A percentile compares a stretch with the other conserved stretches of the same genome.
These are phyloP conservation scores for Polia nebulosa DNA, from an alignment of 2,888 invertebrate genomes.

Conservation along the genomic window DNA sequence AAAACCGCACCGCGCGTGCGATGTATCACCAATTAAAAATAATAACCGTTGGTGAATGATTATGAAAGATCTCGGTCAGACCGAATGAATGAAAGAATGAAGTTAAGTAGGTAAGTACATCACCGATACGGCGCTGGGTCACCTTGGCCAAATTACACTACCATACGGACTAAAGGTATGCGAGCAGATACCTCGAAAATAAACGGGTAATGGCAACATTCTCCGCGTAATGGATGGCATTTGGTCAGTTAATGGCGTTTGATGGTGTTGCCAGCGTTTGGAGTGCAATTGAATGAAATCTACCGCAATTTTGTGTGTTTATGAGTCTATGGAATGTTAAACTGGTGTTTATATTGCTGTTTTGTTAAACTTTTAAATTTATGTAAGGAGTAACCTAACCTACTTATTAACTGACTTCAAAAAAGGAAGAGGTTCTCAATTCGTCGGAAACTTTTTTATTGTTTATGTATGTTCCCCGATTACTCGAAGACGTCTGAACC, in stretches of 20 bases:
- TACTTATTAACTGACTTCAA: too few relatives aligned
- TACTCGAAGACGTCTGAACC: too few relatives aligned
- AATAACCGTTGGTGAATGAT: slow-evolving; percentile 20
- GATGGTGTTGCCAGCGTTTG: slow-evolving; percentile 30
- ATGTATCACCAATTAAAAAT: slow-evolving; percentile 50
- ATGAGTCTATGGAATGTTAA: slow-evolving; percentile 17
- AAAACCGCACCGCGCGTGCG: slow-evolving; percentile 1
- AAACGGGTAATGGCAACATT: slow-evolving; percentile 53
- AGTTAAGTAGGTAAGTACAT: slow-evolving; percentile 49
- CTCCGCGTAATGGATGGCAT: slow-evolving; percentile 48
- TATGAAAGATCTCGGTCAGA: slow-evolving; percentile 46
- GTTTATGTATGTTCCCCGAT: too few relatives aligned
- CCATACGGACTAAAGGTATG: slow-evolving; percentile 18
- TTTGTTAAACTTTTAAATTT: not conserved
- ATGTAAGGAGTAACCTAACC: not conserved
- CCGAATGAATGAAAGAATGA: slow-evolving; percentile 64
- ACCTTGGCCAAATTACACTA: slow-evolving; percentile 77
- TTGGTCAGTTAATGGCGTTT: slow-evolving; percentile 47
- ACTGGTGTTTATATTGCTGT: not conserved
- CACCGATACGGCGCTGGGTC: slow-evolving; percentile 67
- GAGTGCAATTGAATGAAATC: slow-evolving; percentile 40
- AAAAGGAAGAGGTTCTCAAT: too few relatives aligned
- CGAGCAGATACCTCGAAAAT: slow-evolving; percentile 40
- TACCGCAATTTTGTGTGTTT: slow-evolving; percentile 30
- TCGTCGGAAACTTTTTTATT: too few relatives aligned